Conservation (phyloP, 2,888 invertebrate genomes). For the Agrotis ipsilon region DNA sequence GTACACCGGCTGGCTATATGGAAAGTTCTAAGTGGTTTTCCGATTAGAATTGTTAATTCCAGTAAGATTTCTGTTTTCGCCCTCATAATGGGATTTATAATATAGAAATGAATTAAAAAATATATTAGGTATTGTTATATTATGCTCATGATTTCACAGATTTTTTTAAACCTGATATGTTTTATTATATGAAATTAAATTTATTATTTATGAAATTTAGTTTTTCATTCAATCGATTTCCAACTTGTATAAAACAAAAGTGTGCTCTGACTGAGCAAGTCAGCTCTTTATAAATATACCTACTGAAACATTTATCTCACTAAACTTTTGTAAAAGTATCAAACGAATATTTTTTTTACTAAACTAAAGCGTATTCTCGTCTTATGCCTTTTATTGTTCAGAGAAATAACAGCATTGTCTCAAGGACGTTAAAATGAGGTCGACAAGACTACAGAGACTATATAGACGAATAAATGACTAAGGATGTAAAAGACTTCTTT, state of each 20-base stretch:
- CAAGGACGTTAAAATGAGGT: slow-evolving; percentile 39
- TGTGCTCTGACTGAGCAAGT: too few relatives aligned
- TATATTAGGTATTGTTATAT: neutral
- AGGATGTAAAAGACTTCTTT: slow-evolving; percentile 1
- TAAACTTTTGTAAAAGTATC: slow-evolving; percentile 20
- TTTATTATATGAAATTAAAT: neutral
- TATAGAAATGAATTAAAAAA: too few relatives aligned
- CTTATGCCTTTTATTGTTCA: slow-evolving; percentile 38
- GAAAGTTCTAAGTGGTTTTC: slow-evolving; percentile 23
- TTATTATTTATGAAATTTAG: slow-evolving; percentile 11
- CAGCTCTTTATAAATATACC: slow-evolving; percentile 3
- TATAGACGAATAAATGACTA: slow-evolving; percentile 7
- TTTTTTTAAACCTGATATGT: neutral
- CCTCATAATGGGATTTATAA: slow-evolving; percentile 10
- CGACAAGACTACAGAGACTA: neutral
- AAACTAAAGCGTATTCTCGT: slow-evolving; percentile 26
- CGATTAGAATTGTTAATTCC: slow-evolving; percentile 35
- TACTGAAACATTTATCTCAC: neutral
- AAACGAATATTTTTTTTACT: slow-evolving; percentile 21
- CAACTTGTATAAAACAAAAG: neutral
- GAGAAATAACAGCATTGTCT: slow-evolving; percentile 42
- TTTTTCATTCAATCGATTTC: neutral
- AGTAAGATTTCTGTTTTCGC: slow-evolving; percentile 30
- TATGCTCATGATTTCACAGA: neutral
- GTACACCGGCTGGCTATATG: neutral